These are phyloP conservation scores for Oophaga sylvatica DNA, from an alignment of 2,797 vertebrate species.

Conservation along the genomic window DNA sequence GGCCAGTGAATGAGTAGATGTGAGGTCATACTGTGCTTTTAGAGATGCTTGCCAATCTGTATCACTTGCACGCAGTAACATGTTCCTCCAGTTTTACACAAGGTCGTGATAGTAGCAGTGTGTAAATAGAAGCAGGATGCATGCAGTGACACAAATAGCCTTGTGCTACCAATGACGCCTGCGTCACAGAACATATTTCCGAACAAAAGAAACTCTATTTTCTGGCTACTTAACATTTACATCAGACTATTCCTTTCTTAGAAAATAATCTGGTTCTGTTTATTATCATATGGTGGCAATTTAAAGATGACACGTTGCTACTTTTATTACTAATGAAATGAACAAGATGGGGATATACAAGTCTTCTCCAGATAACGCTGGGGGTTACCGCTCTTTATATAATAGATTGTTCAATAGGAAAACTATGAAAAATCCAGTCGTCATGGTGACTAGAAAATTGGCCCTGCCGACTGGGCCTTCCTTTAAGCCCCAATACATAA, in stretches of 20 bases:
- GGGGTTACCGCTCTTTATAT: background rate
- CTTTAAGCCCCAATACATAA: background rate
- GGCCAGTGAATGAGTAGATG: background rate
- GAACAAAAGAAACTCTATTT: slow-evolving; percentile 12
- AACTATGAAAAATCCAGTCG: background rate
- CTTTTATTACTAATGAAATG: background rate
- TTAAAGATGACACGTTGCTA: background rate
- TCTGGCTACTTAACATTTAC: background rate
- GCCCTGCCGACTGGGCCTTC: background rate
- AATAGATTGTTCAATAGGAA: background rate
- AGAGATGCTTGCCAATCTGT: slow-evolving; percentile 27
- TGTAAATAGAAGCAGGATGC: slow-evolving; percentile 42
- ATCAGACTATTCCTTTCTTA: background rate
- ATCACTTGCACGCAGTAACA: slow-evolving; percentile 22
- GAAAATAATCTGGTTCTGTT: background rate
- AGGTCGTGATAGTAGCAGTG: slow-evolving; percentile 41
- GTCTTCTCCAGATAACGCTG: background rate
- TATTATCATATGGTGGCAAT: background rate
- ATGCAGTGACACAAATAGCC: slow-evolving; percentile 42
- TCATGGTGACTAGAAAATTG: slow-evolving; percentile 3
- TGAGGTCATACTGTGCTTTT: slow-evolving; percentile 44
- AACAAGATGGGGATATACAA: no score
- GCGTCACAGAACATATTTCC: slow-evolving; percentile 26
- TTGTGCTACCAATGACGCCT: background rate
- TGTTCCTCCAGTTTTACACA: slow-evolving; percentile 30